Conservation (phyloP, 2,797 vertebrate species). For the Gymnoscopelus braueri region DNA sequence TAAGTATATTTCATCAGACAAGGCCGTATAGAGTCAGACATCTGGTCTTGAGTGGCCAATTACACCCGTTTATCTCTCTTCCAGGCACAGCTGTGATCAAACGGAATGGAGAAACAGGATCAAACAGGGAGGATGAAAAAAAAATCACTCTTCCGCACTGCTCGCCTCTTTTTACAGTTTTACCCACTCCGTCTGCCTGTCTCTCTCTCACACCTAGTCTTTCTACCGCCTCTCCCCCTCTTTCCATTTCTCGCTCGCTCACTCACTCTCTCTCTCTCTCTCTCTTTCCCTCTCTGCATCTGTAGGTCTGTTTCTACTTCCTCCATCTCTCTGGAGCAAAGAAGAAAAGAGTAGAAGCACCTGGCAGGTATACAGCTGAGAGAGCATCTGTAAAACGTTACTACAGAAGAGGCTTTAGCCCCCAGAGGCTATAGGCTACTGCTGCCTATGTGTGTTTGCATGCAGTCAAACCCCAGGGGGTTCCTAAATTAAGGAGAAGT, state of each 20-base stretch:
- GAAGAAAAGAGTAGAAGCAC: slow-evolving; percentile 36
- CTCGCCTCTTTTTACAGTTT: slow-evolving; percentile 52
- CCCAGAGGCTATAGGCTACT: too few relatives aligned
- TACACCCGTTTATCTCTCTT: slow-evolving; percentile 80
- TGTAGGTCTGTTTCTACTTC: slow-evolving; percentile 33
- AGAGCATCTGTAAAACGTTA: slow-evolving; percentile 62
- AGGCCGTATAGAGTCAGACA: slow-evolving; percentile 70
- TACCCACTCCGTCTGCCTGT: slow-evolving; percentile 42
- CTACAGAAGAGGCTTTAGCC: slow-evolving; percentile 59
- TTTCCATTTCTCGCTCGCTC: slow-evolving; percentile 2
- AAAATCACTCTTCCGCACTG: slow-evolving; percentile 70
- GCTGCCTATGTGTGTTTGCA: too few relatives aligned
- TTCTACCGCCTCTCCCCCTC: slow-evolving; percentile 35
- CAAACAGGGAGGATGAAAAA: slow-evolving; percentile 62
- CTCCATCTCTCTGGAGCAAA: slow-evolving; percentile 48
- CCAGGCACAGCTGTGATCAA: slow-evolving; percentile 79
- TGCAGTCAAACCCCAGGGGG: too few relatives aligned
- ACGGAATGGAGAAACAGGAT: slow-evolving; percentile 77
- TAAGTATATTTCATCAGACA: slow-evolving; percentile 64
- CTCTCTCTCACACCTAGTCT: slow-evolving; percentile 55
- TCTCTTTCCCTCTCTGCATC: slow-evolving; percentile 28
- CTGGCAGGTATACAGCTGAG: not conserved
- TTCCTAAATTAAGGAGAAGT: too few relatives aligned
- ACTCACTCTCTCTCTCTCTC: not conserved
- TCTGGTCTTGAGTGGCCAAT: slow-evolving; percentile 81